A percentile compares a stretch with the other conserved stretches of the same genome.
Evolutionary conservation across 2,797 vertebrate genomes (phyloP).

Genomic region (Denticeps clupeoides): DNA sequence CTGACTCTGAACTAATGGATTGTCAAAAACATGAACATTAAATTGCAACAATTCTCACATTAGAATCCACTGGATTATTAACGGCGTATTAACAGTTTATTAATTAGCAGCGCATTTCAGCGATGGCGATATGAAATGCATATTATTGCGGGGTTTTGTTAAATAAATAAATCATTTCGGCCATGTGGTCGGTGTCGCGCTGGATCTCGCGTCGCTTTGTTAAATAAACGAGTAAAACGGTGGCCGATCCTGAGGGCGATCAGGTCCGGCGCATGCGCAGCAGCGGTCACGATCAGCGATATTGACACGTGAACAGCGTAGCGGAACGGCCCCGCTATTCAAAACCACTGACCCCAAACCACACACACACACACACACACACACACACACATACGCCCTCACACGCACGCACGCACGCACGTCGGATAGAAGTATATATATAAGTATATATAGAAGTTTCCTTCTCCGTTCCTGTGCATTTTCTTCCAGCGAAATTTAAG

Average conservation of each 20-base stretch:
- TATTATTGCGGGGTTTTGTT: too few relatives aligned
- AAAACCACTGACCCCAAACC: constrained; percentile 41
- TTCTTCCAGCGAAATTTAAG: constrained; percentile 3
- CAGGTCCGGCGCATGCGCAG: constrained; percentile 33
- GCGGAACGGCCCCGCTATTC: constrained; percentile 28
- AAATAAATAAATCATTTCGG: too few relatives aligned
- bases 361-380: too few relatives aligned
- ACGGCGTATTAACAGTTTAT: too few relatives aligned
- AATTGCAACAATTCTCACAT: too few relatives aligned
- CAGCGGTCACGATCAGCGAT: constrained; percentile 40
- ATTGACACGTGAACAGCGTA: constrained; percentile 38
- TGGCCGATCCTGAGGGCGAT: constrained; percentile 28
- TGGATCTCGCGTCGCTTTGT: background rate
- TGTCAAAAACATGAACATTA: too few relatives aligned
- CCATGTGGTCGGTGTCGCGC: background rate
- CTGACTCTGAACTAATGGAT: too few relatives aligned
- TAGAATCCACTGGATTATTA: too few relatives aligned
- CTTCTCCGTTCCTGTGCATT: background rate
- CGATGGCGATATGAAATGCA: too few relatives aligned
- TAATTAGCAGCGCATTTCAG: too few relatives aligned
- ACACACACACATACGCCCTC: too few relatives aligned
- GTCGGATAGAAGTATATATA: background rate
- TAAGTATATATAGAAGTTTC: constrained; percentile 3
- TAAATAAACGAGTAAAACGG: constrained; percentile 16
- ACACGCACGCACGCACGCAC: background rate